Base-by-base conservation (phyloP, 2,113 vertebrate species). In the Siniperca chuatsi region DNA sequence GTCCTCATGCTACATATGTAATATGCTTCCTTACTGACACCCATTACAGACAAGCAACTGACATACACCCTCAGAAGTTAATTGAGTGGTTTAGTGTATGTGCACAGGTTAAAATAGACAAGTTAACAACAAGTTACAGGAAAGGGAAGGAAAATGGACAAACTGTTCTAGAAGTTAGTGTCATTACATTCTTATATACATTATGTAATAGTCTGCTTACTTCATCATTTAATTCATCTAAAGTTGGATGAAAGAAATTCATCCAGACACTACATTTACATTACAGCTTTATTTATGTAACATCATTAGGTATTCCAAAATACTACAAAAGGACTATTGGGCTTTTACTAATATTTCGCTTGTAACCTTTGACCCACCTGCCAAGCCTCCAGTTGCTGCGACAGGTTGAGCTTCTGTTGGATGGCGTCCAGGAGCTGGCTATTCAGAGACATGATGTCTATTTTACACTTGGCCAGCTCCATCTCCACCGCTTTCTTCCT, bases 321-420 rank as follows among this genome's bases (percentile, higher is more conserved):
- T 0, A 40, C n/a, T 2, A 64, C 0, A 52, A 46, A 62, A 46
- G 0, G 11, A 11, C 37, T 57, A 50, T 55, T n/a, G 52, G 35
- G 58, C 23, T 37, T 61, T 44, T 21, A 12, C n/a, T 37, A 8
- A 68, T 33, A 4, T 50, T 23, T 52, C 0, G 4, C 54, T 3
- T 35, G 52, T 82, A 79, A 77, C 60, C 61, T 72, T 62, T 75
- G 76, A 85, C 93, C 93, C 93, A 99, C 98, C 98, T 99, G 98
- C 98, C 98, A 99, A 75, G 98, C 98, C 96, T 99, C 98, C 89
- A 99, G 97, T 96, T 99, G 98, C 95, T 99, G 98, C 0, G 98
- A 99, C 92, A 99, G 96, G 93, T 97, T 99, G 91, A 99, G 96
- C 87, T 99, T 99, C 96, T 99, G 98, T 94, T 99, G 98, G 94